These are phyloP conservation scores for Capra hircus DNA, from an alignment of 2,113 vertebrate species.

Conservation along the genomic window DNA sequence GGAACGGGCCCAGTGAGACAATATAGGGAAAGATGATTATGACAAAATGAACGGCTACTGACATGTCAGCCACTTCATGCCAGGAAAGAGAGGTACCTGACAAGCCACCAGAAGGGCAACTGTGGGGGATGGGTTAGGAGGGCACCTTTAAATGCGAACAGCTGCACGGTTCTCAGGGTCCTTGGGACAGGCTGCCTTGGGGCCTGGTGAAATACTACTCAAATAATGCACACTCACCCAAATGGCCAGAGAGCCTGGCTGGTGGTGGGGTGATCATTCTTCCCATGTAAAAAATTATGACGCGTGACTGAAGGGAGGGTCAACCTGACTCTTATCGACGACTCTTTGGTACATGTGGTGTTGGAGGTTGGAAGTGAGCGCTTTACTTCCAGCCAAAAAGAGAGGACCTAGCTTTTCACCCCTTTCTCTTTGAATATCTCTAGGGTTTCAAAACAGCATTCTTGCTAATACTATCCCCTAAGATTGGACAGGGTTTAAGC, in stretches of 20 bases:
- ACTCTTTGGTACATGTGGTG: accelerated
- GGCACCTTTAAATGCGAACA: background rate
- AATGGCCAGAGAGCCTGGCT: background rate
- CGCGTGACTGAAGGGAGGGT: background rate
- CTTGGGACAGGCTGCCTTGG: accelerated
- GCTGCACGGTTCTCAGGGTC: accelerated
- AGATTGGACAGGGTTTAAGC: background rate
- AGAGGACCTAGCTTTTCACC: no score
- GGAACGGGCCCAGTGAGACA: background rate
- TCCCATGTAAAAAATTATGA: accelerated
- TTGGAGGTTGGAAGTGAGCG: background rate
- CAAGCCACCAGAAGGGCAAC: background rate
- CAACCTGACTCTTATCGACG: accelerated
- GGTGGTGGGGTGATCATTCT: background rate
- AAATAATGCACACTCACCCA: background rate
- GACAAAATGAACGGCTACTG: background rate
- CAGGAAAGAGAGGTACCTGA: background rate
- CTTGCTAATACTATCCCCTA: no score
- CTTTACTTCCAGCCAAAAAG: background rate
- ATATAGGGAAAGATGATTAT: accelerated
- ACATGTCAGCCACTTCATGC: background rate
- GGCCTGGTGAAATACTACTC: background rate
- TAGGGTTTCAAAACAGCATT: background rate
- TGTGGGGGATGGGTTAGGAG: accelerated
- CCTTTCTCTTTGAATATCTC: background rate